Evolutionary conservation across 2,888 invertebrate species (phyloP), one percentile per base, ranked within the genome.

Genomic region (Cantharis lateralis): DNA sequence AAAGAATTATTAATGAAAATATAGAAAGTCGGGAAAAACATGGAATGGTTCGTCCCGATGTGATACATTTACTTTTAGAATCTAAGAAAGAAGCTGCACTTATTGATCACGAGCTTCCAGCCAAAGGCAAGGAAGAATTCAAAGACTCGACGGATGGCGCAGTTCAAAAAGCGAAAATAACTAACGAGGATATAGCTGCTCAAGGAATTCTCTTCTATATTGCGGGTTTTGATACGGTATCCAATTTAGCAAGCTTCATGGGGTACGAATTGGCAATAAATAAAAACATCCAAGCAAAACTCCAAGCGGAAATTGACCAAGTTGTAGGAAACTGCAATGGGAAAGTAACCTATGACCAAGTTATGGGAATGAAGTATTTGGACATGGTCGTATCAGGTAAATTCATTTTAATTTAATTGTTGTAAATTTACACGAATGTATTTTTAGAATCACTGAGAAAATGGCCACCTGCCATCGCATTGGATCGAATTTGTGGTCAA

Each of bases 401-500:
- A 32, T 13, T 66, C 0, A 18, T 16, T 20, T 68, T 68, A 15
- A 16, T 3, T 11, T 11, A 62, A 15, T 5, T 24, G 9, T 24
- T n/a, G n/a, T n/a, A n/a, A 24, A 7, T 24, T 26, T 26, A 10
- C 10, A 26, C 10, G 10, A 26, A 10, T 26, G 10, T 10, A 28
- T 11, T 28, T 28, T 10, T 28, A 28, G 26, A 28, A 28, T 87
- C 89, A 0, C 81, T 90, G 15, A 87, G 91, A 70, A 89, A 87
- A 78, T 90, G 90, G 89, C 85, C 90, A 0, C 87, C 89, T 0
- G 89, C 88, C 24, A 66, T 24, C 13, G 18, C 15, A n/a, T n/a
- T 10, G 62, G 91, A 91, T 80, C 86, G 91, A 70, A 80, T 85
- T 4, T 90, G 90, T 75, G 84, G 85, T 0, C 89, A 89, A 70